A percentile compares a stretch with the other conserved stretches of the same genome.
Conservation (phyloP, 2,888 invertebrate species). For the Aproaerema taeniolella region DNA sequence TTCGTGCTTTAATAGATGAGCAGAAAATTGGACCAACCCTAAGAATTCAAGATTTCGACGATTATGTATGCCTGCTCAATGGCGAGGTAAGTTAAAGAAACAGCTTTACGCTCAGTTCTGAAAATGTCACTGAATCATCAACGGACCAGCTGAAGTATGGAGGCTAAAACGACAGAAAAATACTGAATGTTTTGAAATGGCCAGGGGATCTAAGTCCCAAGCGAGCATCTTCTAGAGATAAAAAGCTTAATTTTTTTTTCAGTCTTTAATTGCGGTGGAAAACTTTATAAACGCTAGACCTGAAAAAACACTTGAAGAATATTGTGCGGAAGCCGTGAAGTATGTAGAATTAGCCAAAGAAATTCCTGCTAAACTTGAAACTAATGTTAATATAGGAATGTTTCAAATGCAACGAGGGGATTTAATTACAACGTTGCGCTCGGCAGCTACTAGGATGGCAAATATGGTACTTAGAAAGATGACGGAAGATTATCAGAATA, state of each 20-base stretch:
- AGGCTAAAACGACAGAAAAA: too few species aligned
- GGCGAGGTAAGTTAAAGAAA: conserved; percentile 77
- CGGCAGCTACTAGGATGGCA: conserved; percentile 82
- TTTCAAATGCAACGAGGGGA: conserved; percentile 90
- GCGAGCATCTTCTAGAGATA: too few species aligned
- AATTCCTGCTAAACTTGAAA: conserved; percentile 78
- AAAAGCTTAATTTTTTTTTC: conserved; percentile 13
- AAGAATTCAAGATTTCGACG: conserved; percentile 87
- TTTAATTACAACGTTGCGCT: conserved; percentile 83
- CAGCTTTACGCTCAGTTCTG: too few species aligned
- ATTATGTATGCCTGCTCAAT: conserved; percentile 85
- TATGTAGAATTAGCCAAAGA: conserved; percentile 79
- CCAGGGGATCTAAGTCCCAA: too few species aligned
- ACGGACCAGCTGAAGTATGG: too few species aligned
- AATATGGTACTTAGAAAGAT: conserved; percentile 84
- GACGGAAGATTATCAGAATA: conserved; percentile 87
- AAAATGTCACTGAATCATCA: too few species aligned
- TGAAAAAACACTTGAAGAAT: conserved; percentile 80
- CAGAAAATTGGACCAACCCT: conserved; percentile 86
- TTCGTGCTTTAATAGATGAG: conserved; percentile 81
- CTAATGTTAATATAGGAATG: conserved; percentile 87
- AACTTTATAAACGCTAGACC: conserved; percentile 82
- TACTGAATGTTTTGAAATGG: too few species aligned
- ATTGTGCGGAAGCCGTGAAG: conserved; percentile 76
- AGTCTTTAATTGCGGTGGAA: conserved; percentile 80